Conservation (phyloP, 2,113 vertebrate genomes). For the Oreochromis niloticus region DNA sequence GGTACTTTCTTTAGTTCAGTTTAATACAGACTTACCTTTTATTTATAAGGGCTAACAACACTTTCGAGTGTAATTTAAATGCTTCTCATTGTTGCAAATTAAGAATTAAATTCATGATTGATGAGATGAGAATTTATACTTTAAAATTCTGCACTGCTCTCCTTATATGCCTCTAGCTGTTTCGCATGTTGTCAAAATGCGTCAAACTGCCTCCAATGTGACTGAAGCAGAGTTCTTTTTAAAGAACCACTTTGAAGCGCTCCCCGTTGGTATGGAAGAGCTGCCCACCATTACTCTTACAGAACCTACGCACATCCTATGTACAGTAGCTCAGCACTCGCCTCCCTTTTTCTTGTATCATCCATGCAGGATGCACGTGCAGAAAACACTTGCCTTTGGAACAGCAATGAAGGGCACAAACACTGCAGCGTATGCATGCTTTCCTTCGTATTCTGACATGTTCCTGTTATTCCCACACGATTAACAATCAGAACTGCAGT, state of each 20-base stretch:
- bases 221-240: conserved; percentile 29
- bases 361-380: neutral
- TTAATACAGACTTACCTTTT: neutral
- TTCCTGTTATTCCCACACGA: neutral
- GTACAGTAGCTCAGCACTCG: conserved; percentile 13
- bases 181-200: conserved; percentile 4
- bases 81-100: neutral
- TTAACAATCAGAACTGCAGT: neutral
- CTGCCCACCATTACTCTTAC: conserved; percentile 40
- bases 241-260: conserved; percentile 42
- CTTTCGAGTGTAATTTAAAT: neutral
- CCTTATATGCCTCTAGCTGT: neutral
- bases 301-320: conserved; percentile 42
- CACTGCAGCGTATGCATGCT: neutral
- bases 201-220: conserved; percentile 25
- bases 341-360: neutral
- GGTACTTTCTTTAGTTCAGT: neutral
- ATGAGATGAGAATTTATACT: neutral
- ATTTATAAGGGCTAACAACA: neutral
- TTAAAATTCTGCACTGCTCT: neutral
- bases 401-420: neutral
- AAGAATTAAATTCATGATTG: neutral
- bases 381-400: neutral
- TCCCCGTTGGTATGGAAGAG: conserved; percentile 15
- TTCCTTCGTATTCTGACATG: neutral